Conservation (phyloP, 2,797 vertebrate species). For the Garrulus glandarius region DNA sequence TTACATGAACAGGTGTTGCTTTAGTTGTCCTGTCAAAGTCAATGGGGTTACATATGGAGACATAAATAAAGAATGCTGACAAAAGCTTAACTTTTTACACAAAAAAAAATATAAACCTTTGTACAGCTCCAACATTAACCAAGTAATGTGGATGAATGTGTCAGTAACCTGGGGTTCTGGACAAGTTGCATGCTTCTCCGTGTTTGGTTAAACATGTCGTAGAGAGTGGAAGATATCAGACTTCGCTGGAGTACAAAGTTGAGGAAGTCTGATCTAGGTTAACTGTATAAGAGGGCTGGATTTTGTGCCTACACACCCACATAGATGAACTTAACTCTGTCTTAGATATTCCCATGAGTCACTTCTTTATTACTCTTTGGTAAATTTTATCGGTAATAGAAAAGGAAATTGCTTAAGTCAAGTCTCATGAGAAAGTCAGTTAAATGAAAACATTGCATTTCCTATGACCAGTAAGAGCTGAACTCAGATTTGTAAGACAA, state of each 20-base stretch:
- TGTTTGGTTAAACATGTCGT: neutral
- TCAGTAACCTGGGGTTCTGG: neutral
- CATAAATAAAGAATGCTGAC: neutral
- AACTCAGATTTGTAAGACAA: slow-evolving; percentile 27
- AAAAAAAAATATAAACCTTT: neutral
- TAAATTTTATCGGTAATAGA: slow-evolving; percentile 27
- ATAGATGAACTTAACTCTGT: neutral
- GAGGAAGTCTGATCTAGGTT: neutral
- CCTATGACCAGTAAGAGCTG: neutral
- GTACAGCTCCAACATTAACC: neutral
- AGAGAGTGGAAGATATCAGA: neutral
- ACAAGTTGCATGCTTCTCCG: neutral
- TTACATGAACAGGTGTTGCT: neutral
- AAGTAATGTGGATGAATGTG: neutral
- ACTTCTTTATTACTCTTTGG: slow-evolving; percentile 13
- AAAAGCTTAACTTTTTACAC: neutral
- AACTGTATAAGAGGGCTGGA: neutral
- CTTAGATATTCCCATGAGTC: neutral
- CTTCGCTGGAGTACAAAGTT: neutral
- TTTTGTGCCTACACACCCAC: neutral
- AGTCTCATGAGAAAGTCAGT: slow-evolving; percentile 34
- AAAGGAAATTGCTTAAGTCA: slow-evolving; percentile 28
- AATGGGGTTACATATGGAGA: neutral
- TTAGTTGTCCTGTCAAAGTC: neutral
- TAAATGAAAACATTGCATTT: slow-evolving; percentile 25